phyloP scores from a whole-genome alignment of 2,797 vertebrate genomes.

The Alfaro cultratus region DNA sequence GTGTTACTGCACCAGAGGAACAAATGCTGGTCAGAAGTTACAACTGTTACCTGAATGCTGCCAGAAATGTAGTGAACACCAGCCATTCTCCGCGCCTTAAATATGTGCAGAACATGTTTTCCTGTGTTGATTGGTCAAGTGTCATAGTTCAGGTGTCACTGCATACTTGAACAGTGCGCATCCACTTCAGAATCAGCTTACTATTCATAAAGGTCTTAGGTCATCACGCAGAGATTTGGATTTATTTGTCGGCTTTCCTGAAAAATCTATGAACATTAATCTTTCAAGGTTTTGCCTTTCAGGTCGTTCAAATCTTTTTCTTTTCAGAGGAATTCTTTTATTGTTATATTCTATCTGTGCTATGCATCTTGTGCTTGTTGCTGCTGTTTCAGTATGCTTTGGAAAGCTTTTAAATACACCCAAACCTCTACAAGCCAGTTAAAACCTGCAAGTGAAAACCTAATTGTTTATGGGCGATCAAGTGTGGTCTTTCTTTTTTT shows the following conservation, averaged over 20 bases:
- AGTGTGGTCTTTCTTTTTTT: not conserved
- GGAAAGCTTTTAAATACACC: not conserved
- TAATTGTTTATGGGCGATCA: not conserved
- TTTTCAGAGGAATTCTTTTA: not conserved
- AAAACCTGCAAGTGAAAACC: not conserved
- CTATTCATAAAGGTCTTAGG: conserved; percentile 6
- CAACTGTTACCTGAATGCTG: not conserved
- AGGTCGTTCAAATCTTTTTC: not conserved
- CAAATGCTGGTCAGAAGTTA: not conserved
- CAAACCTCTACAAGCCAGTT: not conserved
- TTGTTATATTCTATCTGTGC: not conserved
- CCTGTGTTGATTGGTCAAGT: not conserved
- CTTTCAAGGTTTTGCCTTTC: not conserved
- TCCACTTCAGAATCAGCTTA: conserved; percentile 2
- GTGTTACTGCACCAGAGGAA: not conserved
- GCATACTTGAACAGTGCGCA: not conserved
- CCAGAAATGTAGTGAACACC: not conserved
- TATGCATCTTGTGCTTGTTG: not conserved
- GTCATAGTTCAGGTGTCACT: conserved; percentile 1
- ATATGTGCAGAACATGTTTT: not conserved
- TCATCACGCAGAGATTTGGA: not conserved
- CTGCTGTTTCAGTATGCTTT: not conserved
- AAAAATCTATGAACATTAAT: not conserved
- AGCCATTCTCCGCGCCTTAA: not conserved
- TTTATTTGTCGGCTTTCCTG: not conserved